Percentiles rank a stretch among this genome's conserved stretches.
Evolutionary conservation across 2,113 vertebrate genomes (phyloP).

Genomic region (Melanocharis versteri): DNA sequence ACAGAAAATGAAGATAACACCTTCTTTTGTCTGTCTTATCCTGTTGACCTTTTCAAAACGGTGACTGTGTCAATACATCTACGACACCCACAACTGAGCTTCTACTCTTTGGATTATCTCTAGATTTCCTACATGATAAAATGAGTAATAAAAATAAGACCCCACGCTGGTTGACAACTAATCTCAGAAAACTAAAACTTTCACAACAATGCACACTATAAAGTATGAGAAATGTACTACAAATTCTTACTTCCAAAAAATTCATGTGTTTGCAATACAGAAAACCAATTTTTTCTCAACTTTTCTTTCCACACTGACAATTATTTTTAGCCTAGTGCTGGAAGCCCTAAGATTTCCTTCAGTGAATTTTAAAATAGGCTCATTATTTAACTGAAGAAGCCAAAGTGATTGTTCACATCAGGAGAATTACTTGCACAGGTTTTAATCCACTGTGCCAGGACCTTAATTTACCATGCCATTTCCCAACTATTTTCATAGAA

Average conservation of each 20-base stretch:
- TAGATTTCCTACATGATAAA: background rate
- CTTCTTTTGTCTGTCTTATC: background rate
- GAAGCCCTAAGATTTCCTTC: background rate
- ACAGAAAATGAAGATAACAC: background rate
- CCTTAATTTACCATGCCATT: background rate
- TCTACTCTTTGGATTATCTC: background rate
- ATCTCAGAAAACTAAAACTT: background rate
- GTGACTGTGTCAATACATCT: background rate
- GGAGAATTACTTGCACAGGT: background rate
- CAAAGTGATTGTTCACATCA: background rate
- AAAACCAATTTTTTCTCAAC: background rate
- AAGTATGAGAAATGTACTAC: background rate
- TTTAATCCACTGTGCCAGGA: background rate
- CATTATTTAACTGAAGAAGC: conserved; percentile 16
- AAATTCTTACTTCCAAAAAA: background rate
- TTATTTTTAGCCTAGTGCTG: background rate
- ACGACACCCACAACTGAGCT: background rate
- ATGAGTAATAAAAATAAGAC: background rate
- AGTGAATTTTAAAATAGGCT: conserved; percentile 1
- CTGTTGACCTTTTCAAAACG: background rate
- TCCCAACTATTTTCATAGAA: background rate
- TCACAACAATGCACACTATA: background rate
- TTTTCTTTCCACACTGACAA: background rate
- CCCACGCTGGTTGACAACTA: background rate
- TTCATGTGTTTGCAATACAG: background rate